Conservation (phyloP, 2,113 vertebrate genomes). For the Proteles cristata region DNA sequence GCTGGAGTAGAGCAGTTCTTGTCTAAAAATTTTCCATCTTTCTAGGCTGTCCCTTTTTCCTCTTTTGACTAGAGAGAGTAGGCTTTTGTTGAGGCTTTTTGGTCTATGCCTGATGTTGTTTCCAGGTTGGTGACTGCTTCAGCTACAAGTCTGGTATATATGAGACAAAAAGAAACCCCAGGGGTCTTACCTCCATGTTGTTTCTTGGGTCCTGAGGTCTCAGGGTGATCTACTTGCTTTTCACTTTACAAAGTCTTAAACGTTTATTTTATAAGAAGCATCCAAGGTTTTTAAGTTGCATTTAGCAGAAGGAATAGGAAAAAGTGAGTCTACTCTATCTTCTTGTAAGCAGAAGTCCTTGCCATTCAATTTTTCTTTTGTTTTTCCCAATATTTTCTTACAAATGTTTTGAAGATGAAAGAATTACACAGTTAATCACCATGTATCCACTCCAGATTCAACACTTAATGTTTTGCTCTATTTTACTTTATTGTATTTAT, state of each 20-base stretch:
- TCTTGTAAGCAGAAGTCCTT: not conserved
- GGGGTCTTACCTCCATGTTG: not conserved
- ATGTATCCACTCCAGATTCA: not conserved
- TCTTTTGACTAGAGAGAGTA: not conserved
- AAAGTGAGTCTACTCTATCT: not conserved
- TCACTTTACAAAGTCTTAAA: not conserved
- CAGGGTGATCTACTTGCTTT: not conserved
- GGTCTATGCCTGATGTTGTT: not conserved
- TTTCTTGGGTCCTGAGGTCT: not conserved
- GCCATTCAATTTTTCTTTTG: not conserved
- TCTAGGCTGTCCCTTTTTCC: not conserved
- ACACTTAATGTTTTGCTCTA: not conserved
- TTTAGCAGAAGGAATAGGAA: not conserved
- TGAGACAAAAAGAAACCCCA: not conserved
- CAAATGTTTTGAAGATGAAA: not conserved
- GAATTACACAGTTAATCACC: not conserved
- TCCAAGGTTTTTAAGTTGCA: not conserved
- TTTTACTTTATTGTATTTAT: slow-evolving; percentile 20
- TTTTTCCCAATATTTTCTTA: not conserved
- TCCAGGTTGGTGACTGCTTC: not conserved
- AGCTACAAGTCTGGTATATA: not conserved
- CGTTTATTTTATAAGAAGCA: not conserved
- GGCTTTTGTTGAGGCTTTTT: not conserved
- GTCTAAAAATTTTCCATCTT: not conserved
- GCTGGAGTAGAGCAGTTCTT: not conserved